A percentile compares a stretch with the other conserved stretches of the same genome.
phyloP scores from a whole-genome alignment of 1,140 invertebrate species.

The Ceratina japonica region DNA sequence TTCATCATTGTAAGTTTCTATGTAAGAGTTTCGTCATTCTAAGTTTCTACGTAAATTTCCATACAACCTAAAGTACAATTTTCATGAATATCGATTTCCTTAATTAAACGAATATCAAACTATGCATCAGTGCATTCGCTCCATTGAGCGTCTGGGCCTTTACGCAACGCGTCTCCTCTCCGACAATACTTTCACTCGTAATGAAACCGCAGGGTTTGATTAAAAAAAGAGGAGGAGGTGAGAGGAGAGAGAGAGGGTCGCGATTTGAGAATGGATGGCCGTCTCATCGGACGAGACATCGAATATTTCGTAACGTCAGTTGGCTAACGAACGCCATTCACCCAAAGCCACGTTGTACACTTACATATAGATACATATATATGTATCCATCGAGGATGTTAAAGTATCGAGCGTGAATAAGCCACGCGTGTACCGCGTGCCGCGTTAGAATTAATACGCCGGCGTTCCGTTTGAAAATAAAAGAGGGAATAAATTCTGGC shows the following conservation, averaged over 20 bases:
- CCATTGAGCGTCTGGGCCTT: no score
- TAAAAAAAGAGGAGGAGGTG: not conserved
- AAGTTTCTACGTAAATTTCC: no score
- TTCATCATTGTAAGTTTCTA: no score
- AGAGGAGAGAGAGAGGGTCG: not conserved
- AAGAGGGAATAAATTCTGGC: conserved; percentile 28
- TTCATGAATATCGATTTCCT: no score
- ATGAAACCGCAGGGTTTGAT: not conserved
- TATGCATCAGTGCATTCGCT: no score
- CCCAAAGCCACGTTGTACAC: conserved; percentile 31
- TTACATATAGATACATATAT: no score
- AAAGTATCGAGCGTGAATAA: no score
- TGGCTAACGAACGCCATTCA: conserved; percentile 63
- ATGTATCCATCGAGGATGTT: no score
- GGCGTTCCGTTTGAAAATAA: conserved; percentile 34
- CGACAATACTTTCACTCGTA: not conserved
- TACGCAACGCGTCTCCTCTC: not conserved
- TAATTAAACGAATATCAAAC: no score
- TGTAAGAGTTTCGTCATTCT: no score
- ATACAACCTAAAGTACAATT: no score
- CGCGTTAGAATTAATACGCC: conserved; percentile 44
- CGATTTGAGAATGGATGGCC: conserved; percentile 29
- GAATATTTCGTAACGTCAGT: conserved; percentile 59
- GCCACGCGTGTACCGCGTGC: conserved; percentile 22
- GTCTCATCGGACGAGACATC: conserved; percentile 25